Conservation (phyloP, 2,797 vertebrate genomes). For the Chelonia mydas region DNA sequence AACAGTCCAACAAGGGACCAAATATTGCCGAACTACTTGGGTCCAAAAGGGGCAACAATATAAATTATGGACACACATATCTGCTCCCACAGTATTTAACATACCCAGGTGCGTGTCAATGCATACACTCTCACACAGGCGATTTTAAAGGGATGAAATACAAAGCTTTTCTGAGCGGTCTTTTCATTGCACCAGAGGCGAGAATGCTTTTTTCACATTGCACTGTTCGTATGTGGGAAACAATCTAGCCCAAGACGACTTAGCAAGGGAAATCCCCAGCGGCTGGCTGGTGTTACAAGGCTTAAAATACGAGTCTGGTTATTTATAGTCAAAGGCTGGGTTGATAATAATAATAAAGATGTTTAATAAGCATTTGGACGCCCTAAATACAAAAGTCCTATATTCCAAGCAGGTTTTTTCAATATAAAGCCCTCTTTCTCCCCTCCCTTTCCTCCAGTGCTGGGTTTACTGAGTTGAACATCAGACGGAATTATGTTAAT, state of each 20-base stretch:
- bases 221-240: accelerated
- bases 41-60: accelerated
- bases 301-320: neutral
- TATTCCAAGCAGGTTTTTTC: neutral
- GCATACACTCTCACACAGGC: accelerated
- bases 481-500: slow-evolving; percentile 25
- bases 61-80: accelerated
- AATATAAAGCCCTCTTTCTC: accelerated
- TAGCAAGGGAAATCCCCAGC: accelerated
- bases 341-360: neutral
- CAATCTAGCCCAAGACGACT: neutral
- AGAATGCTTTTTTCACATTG: accelerated
- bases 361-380: slow-evolving; percentile 4
- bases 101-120: neutral
- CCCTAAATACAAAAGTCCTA: neutral
- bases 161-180: neutral
- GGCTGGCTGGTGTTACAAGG: neutral
- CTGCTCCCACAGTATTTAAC: accelerated
- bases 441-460: accelerated
- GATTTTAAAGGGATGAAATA: neutral
- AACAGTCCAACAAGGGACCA: neutral
- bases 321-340: neutral
- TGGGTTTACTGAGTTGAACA: neutral
- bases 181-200: accelerated
- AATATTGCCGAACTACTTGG: neutral